Conservation (phyloP, 2,797 vertebrate species). For the Threskiornis aethiopicus region DNA sequence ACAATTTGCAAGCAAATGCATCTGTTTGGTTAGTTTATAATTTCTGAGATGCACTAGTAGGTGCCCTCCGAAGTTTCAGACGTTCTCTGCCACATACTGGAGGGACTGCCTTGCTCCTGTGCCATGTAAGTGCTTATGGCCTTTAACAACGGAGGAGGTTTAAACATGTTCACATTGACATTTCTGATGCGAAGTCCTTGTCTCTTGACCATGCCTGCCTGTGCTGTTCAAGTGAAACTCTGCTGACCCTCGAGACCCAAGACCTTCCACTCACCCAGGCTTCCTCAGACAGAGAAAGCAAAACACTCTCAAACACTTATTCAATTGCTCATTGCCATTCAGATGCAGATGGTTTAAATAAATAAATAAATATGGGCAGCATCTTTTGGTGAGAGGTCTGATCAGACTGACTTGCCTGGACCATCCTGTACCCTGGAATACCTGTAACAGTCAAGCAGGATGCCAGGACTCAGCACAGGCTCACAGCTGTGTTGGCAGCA, state of each 20-base stretch:
- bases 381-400: background rate
- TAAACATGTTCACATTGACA: background rate
- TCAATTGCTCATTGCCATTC: background rate
- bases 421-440: background rate
- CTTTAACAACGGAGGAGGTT: background rate
- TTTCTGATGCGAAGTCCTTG: background rate
- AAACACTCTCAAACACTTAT: background rate
- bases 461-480: background rate
- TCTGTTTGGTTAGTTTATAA: background rate
- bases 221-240: background rate
- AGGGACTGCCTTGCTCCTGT: background rate
- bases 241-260: fast-evolving
- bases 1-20: background rate
- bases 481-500: background rate
- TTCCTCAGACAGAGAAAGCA: background rate
- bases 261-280: background rate
- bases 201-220: background rate
- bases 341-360: background rate
- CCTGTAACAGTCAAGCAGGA: background rate
- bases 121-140: fast-evolving
- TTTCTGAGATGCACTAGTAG: background rate
- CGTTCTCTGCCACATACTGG: fast-evolving
- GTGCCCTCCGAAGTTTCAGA: background rate
- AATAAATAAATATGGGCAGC: background rate
- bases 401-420: background rate